Percentiles rank a stretch among this genome's conserved stretches.
Conservation (phyloP, 2,797 vertebrate genomes). For the Staurois parvus region DNA sequence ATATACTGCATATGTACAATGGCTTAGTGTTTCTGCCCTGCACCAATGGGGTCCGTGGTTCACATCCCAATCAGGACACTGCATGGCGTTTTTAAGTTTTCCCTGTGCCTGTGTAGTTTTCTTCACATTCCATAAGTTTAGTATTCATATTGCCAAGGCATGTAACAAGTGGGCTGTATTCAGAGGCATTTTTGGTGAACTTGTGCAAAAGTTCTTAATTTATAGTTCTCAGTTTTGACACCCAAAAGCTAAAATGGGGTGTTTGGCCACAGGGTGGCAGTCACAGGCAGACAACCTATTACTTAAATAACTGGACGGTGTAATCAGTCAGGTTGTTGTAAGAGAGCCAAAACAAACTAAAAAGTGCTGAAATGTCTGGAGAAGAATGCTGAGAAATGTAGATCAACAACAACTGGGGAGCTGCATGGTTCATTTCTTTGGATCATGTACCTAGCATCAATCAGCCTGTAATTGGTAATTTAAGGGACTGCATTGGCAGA, state of each 20-base stretch:
- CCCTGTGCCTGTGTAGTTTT: no score
- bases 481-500: neutral
- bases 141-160: no score
- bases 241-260: neutral
- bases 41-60: no score
- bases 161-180: no score
- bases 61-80: no score
- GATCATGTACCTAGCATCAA: neutral
- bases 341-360: neutral
- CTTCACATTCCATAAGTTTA: no score
- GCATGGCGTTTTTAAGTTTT: no score
- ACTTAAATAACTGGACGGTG: neutral
- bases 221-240: neutral
- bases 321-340: neutral
- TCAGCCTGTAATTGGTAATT: constrained; percentile 1
- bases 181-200: no score
- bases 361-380: neutral
- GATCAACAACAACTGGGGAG: neutral
- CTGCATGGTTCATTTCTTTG: neutral
- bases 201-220: no score
- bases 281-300: neutral
- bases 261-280: constrained; percentile 17
- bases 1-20: no score
- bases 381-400: neutral
- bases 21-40: no score